Percentiles rank a stretch among this genome's conserved stretches.
Evolutionary conservation across 64 coral and sea anemone genomes (phyloP).

Genomic region (Trachythela sp.): DNA sequence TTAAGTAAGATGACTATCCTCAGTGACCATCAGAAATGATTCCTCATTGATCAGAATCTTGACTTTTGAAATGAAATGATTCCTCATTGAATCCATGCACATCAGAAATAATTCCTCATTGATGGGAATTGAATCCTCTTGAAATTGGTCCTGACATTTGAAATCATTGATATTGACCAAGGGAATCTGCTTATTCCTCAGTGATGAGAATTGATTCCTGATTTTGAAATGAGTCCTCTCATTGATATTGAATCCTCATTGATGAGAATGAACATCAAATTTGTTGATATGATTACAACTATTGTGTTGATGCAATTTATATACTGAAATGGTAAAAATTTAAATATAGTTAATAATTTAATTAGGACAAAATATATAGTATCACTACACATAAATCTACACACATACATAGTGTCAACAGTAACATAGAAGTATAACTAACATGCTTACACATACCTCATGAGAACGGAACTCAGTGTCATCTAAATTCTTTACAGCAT

Average conservation of each 20-base stretch:
- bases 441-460: conserved; percentile 59
- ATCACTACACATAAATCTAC: too few relatives aligned
- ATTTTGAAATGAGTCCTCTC: too few relatives aligned
- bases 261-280: background rate
- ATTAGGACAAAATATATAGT: too few relatives aligned
- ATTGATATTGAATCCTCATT: background rate
- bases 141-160: too few relatives aligned
- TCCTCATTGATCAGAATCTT: background rate
- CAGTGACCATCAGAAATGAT: background rate
- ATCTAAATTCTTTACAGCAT: conserved; percentile 88
- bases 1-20: background rate
- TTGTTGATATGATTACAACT: background rate
- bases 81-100: background rate
- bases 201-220: too few relatives aligned
- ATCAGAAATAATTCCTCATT: background rate
- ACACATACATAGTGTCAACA: too few relatives aligned
- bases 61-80: background rate
- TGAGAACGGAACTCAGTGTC: conserved; percentile 95
- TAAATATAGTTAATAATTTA: too few relatives aligned
- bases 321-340: background rate
- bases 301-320: background rate
- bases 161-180: too few relatives aligned
- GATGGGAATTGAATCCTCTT: background rate
- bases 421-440: background rate
- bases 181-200: too few relatives aligned